A percentile compares a stretch with the other conserved stretches of the same genome.
Conservation (phyloP, 2,797 vertebrate genomes). For the Coendou prehensilis region DNA sequence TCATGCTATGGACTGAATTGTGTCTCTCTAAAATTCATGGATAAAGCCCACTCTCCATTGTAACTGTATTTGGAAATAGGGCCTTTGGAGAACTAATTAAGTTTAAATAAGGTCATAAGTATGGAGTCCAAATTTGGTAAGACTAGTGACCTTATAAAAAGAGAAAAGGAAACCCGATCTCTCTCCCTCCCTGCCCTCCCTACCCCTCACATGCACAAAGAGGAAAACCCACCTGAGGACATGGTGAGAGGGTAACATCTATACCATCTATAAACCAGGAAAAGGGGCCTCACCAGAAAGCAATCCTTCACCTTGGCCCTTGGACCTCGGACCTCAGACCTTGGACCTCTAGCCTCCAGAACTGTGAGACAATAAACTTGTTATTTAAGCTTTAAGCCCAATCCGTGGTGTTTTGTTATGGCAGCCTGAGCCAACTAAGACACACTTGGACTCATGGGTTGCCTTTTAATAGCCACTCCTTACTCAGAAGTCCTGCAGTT, state of each 20-base stretch:
- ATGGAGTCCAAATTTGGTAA: neutral
- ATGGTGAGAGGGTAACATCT: neutral
- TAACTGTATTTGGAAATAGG: neutral
- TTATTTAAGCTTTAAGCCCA: neutral
- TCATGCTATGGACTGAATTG: neutral
- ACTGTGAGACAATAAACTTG: neutral
- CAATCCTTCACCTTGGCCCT: neutral
- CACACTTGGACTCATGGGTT: neutral
- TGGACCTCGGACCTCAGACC: neutral
- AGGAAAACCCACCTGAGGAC: neutral
- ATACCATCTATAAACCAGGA: neutral
- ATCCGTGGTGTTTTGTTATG: neutral
- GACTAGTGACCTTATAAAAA: neutral
- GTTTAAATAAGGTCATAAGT: neutral
- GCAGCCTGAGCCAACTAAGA: neutral
- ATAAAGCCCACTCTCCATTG: neutral
- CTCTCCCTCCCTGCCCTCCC: neutral
- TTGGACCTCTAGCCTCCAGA: neutral
- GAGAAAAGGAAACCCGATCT: neutral
- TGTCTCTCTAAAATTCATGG: neutral
- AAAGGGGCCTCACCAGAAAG: neutral
- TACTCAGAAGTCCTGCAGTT: neutral
- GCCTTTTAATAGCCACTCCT: neutral
- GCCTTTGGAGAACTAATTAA: neutral
- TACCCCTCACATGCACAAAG: neutral